A percentile compares a stretch with the other conserved stretches of the same genome.
Conservation (phyloP, 2,888 invertebrate species). For the Tinea trinotella region DNA sequence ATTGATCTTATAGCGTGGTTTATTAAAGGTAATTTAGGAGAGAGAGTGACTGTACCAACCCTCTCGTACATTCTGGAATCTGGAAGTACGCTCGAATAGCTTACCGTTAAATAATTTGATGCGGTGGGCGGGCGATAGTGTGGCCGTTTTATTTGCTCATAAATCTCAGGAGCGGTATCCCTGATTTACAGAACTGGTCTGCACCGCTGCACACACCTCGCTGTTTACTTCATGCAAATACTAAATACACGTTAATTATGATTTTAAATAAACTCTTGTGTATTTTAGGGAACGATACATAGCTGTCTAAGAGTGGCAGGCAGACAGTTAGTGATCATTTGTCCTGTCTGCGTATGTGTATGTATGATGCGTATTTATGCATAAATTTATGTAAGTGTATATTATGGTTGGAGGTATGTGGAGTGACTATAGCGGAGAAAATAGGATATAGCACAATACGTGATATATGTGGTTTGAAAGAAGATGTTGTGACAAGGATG, state of each 20-base stretch:
- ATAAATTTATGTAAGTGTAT: no score
- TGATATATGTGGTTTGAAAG: no score
- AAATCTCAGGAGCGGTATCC: slow-evolving; percentile 46
- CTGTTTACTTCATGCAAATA: slow-evolving; percentile 31
- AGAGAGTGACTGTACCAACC: not conserved
- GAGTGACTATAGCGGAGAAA: no score
- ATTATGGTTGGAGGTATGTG: no score
- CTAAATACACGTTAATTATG: not conserved
- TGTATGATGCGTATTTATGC: no score
- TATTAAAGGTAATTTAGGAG: not conserved
- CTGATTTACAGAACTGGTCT: slow-evolving; percentile 59
- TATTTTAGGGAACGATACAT: no score
- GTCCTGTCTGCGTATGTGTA: no score
- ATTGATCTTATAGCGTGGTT: not conserved
- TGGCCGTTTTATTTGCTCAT: slow-evolving; percentile 55
- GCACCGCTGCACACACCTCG: slow-evolving; percentile 44
- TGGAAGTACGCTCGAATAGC: not conserved
- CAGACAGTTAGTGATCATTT: no score
- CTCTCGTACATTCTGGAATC: not conserved
- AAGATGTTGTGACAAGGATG: no score
- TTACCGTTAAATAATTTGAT: slow-evolving; percentile 55
- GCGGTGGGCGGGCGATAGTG: slow-evolving; percentile 40
- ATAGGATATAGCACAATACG: no score
- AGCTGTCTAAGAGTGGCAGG: no score
- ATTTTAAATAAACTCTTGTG: not conserved